Percentiles rank a stretch among this genome's conserved stretches.
phyloP scores from a whole-genome alignment of 1,140 invertebrate genomes.

The Neelides sp. region DNA sequence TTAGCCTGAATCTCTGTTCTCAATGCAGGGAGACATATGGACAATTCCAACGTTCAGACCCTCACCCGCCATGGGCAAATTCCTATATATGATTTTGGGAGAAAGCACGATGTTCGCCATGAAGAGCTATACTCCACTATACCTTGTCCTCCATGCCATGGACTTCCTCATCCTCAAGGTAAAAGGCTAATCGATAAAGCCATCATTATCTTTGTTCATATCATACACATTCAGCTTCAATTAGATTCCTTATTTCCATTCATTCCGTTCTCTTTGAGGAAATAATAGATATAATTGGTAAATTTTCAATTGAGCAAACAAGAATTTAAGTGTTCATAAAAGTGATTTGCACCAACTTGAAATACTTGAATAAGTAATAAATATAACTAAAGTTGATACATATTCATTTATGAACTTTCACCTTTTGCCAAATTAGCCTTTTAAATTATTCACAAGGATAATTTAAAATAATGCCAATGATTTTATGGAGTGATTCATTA shows the following conservation, averaged over 20 bases:
- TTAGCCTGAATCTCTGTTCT: not conserved
- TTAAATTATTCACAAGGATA: not conserved
- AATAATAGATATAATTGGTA: not conserved
- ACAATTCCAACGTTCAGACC: not conserved
- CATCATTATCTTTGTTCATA: no score
- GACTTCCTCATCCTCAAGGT: no score
- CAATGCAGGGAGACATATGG: not conserved
- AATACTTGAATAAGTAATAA: not conserved
- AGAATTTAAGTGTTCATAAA: no score
- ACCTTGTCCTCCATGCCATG: not conserved
- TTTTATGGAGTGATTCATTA: not conserved
- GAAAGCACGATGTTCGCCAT: not conserved
- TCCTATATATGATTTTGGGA: not conserved
- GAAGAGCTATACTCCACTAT: constrained; percentile 1
- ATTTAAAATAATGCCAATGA: not conserved
- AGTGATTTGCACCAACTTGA: not conserved
- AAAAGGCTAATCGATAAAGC: no score
- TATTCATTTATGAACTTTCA: not conserved
- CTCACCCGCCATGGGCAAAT: not conserved
- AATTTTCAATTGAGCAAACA: not conserved
- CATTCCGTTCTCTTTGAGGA: not conserved
- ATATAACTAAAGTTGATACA: not conserved
- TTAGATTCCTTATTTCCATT: no score
- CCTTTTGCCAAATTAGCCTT: not conserved
- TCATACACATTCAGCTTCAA: no score